Base-by-base conservation (phyloP, 2,888 invertebrate species). In the Dromius quadrimaculatus region DNA sequence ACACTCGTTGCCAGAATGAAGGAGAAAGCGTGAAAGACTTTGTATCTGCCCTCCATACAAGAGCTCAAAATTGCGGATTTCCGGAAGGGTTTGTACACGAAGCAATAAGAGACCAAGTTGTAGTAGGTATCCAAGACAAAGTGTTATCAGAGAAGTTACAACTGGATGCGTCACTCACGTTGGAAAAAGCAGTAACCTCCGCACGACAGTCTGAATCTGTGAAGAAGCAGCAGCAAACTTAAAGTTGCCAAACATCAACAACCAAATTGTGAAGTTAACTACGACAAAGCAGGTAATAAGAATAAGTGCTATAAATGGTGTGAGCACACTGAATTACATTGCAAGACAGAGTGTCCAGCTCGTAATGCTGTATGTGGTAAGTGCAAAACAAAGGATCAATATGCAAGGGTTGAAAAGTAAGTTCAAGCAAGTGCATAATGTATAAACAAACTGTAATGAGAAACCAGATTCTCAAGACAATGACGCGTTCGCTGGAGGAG, bases 71-170 rank as follows among this genome's bases (percentile, higher is more conserved):
- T 32, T 72, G 71, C 61, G 38, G 50, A 19, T 71, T 71, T 36
- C 62, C 69, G 9, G 50, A 32, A 5, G 54, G 34, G 2, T 71
- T 71, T 45, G 6, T 50, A 32, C 32, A 69, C 11, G 63, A 71
- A 63, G 69, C 64, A n/a, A 70, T 73, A 28, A 38, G 71, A 20
- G 63, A 73, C 47, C 71, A 71, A 47, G 38, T 73, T 9, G 73
- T 73, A 22, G 66, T 71, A 6, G 73, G 72, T 0, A 66, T 73
- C 8, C 15, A 8, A 9, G 72, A 73, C 32, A 64, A 64, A 57
- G 23, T 1, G 9, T 34, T 72, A 1, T 68, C 62, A 3, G 71
- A 73, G 43, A 69, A 65, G 36, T 36, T 73, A 15, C 73, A 73
- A 28, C 20, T 71, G 9, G 69, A 72, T 45, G 23, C 70, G 6